Evolutionary conservation across 2,888 invertebrate genomes (phyloP).

Genomic region (Epinotia ramella): DNA sequence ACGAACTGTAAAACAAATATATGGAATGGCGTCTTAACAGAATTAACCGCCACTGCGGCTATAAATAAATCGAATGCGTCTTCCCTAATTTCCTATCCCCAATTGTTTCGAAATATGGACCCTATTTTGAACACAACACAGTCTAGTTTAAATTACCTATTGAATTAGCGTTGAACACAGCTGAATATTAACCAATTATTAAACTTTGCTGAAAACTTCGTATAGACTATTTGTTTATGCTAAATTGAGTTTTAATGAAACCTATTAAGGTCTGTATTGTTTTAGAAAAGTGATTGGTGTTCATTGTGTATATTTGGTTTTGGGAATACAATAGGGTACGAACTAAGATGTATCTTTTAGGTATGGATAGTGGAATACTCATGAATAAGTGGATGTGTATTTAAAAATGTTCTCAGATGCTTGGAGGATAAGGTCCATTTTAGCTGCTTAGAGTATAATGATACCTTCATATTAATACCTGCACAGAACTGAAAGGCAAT

Average conservation of each 20-base stretch:
- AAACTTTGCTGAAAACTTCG: not conserved
- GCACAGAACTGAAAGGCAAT: not conserved
- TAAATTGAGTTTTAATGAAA: not conserved
- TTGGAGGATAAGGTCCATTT: too few species aligned
- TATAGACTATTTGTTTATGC: not conserved
- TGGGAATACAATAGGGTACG: slow-evolving; percentile 5
- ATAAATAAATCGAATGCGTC: not conserved
- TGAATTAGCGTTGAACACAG: not conserved
- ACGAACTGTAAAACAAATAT: too few species aligned
- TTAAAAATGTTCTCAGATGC: too few species aligned
- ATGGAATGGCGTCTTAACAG: not conserved
- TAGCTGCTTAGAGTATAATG: not conserved
- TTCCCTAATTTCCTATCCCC: not conserved
- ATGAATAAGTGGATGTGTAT: too few species aligned
- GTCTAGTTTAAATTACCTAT: not conserved
- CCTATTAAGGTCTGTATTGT: not conserved
- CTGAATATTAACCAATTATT: not conserved
- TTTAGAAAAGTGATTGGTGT: not conserved
- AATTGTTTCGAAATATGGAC: not conserved
- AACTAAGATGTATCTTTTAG: not conserved
- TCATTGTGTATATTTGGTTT: not conserved
- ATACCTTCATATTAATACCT: not conserved
- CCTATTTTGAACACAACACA: not conserved
- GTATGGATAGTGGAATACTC: too few species aligned
- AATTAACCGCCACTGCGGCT: not conserved